Evolutionary conservation across 2,113 vertebrate genomes (phyloP), one percentile per base, ranked within the genome.

Genomic region (Athene cunicularia): DNA sequence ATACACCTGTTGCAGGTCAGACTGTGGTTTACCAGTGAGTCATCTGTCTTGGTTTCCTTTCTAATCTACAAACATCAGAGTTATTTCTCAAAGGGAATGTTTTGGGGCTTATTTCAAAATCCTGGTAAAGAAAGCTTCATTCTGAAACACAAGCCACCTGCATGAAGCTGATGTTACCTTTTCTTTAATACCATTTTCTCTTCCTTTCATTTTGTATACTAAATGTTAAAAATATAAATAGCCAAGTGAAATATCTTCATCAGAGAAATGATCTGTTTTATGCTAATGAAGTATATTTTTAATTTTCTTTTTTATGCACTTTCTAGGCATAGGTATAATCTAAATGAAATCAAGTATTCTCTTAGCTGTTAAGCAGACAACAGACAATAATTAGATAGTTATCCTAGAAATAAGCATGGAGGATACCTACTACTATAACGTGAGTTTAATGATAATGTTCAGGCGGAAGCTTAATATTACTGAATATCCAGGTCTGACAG

Each of bases 391-490:
- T 86, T 68, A 87, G 70, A 90, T 45, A 79, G 37, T 56, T 86
- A 91, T 56, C 52, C 80, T 56, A 81, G 47, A 95, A 96, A 92
- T 55, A 95, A 60, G 56, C 52, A 80, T 8, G 64, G 64, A 92
- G 30, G 17, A 94, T 49, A 71, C n/a, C 72, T 88, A 77, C 84
- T 88, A 84, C 8, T 43, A 33, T 77, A 96, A 96, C 64, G 52
- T 23, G 55, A 88, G 26, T 86, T 92, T 96, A 93, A 96, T 75
- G 67, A 86, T 77, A 92, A 63, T 68, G 75, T 73, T 88, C 68
- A 92, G 72, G 63, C 7, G 88, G 50, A 76, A 94, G 37, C 66
- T 88, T 88, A 86, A 86, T 84, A 64, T 39, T 72, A 67, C 27
- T 86, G 52, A 84, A 91, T 74, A 88, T 60, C 26, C 35, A 88